Percentiles rank a stretch among this genome's conserved stretches.
phyloP scores from a whole-genome alignment of 1,140 invertebrate species.

The Plectrocnemia conspersa region DNA sequence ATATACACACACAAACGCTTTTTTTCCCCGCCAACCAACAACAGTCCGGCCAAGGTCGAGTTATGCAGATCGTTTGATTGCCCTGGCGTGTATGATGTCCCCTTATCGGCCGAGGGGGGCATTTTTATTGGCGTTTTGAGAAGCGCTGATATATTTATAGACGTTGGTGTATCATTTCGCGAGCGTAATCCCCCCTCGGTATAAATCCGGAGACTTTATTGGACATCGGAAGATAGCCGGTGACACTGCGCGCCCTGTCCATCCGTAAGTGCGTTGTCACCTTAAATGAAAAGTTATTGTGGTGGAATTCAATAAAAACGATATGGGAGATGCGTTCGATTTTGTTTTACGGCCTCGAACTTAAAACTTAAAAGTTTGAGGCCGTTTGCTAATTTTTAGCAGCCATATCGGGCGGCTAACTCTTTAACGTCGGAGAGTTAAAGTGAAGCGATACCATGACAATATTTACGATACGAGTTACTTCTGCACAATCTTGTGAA shows the following conservation, averaged over 20 bases:
- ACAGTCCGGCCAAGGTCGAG: too few species aligned
- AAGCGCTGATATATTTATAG: conserved; percentile 25
- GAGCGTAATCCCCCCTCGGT: conserved; percentile 23
- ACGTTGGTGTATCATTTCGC: conserved; percentile 27
- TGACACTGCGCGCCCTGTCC: conserved; percentile 28
- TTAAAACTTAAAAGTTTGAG: background rate
- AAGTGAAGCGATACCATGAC: too few species aligned
- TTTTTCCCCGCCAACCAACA: background rate
- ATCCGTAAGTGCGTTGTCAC: conserved; percentile 34
- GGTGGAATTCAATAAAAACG: conserved; percentile 17
- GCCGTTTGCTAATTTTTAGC: too few species aligned
- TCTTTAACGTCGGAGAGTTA: too few species aligned
- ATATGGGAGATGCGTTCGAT: conserved; percentile 5
- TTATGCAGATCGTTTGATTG: too few species aligned
- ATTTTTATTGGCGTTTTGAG: conserved; percentile 23
- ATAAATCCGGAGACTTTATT: conserved; percentile 35
- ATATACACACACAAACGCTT: too few species aligned
- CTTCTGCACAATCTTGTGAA: too few species aligned
- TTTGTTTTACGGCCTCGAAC: conserved; percentile 7
- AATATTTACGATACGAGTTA: too few species aligned
- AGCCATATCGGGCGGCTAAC: too few species aligned
- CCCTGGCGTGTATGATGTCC: background rate
- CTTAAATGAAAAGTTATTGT: conserved; percentile 32
- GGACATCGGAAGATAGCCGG: conserved; percentile 29
- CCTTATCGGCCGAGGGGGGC: conserved; percentile 2